Base-by-base conservation (phyloP, 2,888 invertebrate genomes). In the Sarcophaga rosellei region DNA sequence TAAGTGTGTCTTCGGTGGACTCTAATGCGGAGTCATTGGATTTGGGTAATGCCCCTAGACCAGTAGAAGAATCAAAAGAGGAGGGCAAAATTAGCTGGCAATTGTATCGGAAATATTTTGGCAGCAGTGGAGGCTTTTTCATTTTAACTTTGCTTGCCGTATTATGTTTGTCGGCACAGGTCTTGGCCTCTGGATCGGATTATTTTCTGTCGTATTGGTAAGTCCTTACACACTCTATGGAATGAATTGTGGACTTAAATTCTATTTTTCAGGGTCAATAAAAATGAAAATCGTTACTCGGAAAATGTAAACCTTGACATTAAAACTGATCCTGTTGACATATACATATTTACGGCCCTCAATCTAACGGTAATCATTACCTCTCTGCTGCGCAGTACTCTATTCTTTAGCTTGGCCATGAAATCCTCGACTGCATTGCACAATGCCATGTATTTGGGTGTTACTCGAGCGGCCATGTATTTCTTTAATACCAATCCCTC, bases 401-500 rank as follows among this genome's bases (percentile, higher is more conserved):
- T 93, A 1, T 95, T 95, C 90, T 95, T 95, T 88, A 91, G 92
- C 70, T 89, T 95, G 93, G 95, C 93, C 90, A 96, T 97, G 95
- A 94, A 94, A 59, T 96, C 97, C 0, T 97, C 98, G 0, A 95
- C 95, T 1, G 95, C 94, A 2, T 94, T 98, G 0, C 98, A 98
- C 93, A 96, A 97, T 92, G 94, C 92, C 15, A 98, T 98, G 98
- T 98, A 98, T 92, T 92, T 94, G 21, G 94, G 96, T 44, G 95
- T 98, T n/a, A 96, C 97, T 2, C 94, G 96, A 47, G 96, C 97
- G 0, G 95, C 96, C 0, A 96, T 98, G 95, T 94, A 95, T 47
- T 98, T 98, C 94, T 98, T 98, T 93, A 97, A 98, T 91, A 95
- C 95, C 2, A 98, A 98, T 92, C 96, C 97, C 0, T 96, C 96